These are phyloP conservation scores for Sesamia nonagrioides DNA, from an alignment of 1,140 invertebrate species.

Conservation along the genomic window DNA sequence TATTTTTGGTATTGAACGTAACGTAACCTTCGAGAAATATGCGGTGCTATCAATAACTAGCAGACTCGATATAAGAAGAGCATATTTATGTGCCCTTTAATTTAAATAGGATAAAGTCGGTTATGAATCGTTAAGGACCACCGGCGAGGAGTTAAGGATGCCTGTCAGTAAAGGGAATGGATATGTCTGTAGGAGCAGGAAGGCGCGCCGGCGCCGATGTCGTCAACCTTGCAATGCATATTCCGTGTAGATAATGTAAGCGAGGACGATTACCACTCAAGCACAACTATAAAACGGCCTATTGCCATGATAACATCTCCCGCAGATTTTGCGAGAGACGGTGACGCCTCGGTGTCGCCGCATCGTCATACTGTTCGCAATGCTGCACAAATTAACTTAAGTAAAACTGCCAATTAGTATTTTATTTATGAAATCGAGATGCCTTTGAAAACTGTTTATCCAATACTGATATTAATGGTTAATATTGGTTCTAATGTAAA, in stretches of 20 bases:
- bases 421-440: slow-evolving; percentile 40
- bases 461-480: slow-evolving; percentile 27
- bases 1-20: slow-evolving; percentile 31
- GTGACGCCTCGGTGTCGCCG: slow-evolving; percentile 42
- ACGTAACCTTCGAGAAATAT: slow-evolving; percentile 27
- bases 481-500: slow-evolving; percentile 2
- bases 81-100: slow-evolving; percentile 48
- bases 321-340: slow-evolving; percentile 41
- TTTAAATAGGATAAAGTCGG: slow-evolving; percentile 47
- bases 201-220: slow-evolving; percentile 48
- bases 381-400: slow-evolving; percentile 22
- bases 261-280: slow-evolving; percentile 50
- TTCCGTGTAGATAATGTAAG: slow-evolving; percentile 50
- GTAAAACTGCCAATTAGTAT: slow-evolving; percentile 43
- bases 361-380: background rate
- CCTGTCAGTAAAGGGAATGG: slow-evolving; percentile 50
- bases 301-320: slow-evolving; percentile 47
- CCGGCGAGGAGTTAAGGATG: slow-evolving; percentile 46
- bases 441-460: slow-evolving; percentile 2
- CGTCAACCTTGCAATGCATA: slow-evolving; percentile 54
- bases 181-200: slow-evolving; percentile 54
- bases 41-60: slow-evolving; percentile 40
- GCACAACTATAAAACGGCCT: slow-evolving; percentile 45
- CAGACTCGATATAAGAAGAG: slow-evolving; percentile 28
- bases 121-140: slow-evolving; percentile 48